These are phyloP conservation scores for Sphenodon punctatus DNA, from an alignment of 2,797 vertebrate genomes.

Conservation along the genomic window DNA sequence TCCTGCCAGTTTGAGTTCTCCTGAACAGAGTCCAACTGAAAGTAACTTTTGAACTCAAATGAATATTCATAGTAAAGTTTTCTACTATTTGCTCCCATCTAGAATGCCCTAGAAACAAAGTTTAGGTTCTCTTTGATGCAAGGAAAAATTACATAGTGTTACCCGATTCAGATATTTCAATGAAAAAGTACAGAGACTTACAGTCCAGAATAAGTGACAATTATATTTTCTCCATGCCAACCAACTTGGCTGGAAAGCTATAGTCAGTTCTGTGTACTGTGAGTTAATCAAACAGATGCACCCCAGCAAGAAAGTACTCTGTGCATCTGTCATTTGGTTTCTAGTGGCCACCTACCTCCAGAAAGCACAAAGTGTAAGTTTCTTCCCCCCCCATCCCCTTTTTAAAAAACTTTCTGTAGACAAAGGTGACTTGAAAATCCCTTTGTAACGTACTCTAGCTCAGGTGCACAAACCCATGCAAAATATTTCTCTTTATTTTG, in stretches of 20 bases:
- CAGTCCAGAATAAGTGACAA: background rate
- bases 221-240: constrained; percentile 1
- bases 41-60: background rate
- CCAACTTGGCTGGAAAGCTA: background rate
- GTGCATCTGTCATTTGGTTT: background rate
- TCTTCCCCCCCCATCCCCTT: no score
- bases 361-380: no score
- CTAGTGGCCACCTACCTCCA: background rate
- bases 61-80: background rate
- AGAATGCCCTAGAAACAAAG: background rate
- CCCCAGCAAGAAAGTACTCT: background rate
- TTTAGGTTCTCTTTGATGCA: background rate
- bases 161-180: background rate
- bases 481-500: background rate
- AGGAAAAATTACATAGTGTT: background rate
- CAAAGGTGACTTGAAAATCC: background rate
- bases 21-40: background rate
- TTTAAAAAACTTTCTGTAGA: background rate
- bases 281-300: background rate
- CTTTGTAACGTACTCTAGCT: background rate
- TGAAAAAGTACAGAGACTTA: background rate
- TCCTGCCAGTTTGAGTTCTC: no score
- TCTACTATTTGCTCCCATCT: background rate
- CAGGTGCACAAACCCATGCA: background rate
- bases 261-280: background rate